Percentiles rank a stretch among this genome's conserved stretches.
These are phyloP conservation scores for Chinchilla lanigera DNA, from an alignment of 2,113 vertebrate genomes.

Conservation along the genomic window DNA sequence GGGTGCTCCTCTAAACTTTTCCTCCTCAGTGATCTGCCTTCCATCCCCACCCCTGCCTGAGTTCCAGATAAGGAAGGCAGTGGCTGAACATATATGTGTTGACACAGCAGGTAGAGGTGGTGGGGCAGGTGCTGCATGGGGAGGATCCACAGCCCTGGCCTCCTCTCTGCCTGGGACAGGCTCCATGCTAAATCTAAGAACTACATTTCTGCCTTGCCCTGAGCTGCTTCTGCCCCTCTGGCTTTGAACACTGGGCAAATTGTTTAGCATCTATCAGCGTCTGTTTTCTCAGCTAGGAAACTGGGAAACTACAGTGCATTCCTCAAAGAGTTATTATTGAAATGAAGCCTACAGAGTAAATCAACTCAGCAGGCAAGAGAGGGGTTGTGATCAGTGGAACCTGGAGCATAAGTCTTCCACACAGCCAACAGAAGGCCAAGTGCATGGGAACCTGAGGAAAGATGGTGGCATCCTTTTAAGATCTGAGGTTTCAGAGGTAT, in stretches of 20 bases:
- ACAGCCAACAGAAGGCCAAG: neutral
- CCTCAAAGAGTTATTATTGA: neutral
- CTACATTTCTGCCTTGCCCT: neutral
- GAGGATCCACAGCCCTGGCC: neutral
- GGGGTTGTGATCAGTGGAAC: neutral
- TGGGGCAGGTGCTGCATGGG: too few species aligned
- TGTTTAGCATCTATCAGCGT: neutral
- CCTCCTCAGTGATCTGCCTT: neutral
- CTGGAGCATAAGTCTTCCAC: neutral
- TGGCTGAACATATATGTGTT: fast-evolving
- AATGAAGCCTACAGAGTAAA: neutral
- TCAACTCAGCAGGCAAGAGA: neutral
- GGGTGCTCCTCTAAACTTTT: neutral
- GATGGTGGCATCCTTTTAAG: neutral
- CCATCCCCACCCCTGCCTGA: fast-evolving
- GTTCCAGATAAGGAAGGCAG: neutral
- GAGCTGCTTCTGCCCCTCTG: neutral
- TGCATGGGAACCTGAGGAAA: neutral
- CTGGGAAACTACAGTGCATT: neutral
- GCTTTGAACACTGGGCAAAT: neutral
- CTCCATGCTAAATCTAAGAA: neutral
- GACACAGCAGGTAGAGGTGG: fast-evolving
- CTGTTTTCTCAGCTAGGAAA: neutral
- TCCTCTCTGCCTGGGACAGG: neutral
- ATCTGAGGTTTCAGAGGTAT: neutral